Base-by-base conservation (phyloP, 2,797 vertebrate genomes). In the Sylvilagus floridanus region DNA sequence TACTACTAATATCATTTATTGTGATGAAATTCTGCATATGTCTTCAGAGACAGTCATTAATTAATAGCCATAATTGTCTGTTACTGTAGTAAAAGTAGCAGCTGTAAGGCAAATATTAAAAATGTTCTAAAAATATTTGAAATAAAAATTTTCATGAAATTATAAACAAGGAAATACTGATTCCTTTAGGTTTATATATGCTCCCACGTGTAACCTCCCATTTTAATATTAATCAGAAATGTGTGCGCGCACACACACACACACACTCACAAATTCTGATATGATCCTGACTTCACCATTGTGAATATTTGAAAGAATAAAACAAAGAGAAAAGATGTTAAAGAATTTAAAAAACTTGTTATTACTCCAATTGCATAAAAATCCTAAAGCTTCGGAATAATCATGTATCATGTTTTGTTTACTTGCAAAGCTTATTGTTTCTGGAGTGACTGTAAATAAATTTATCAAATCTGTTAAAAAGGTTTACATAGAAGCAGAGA, bases 361-460 rank as follows among this genome's bases (percentile, higher is more conserved):
- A 90, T 1, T 2, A 42, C 21, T 73, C 22, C 82, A 62, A 75
- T 19, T 90, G 26, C 0, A 76, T 66, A 75, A 88, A 91, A 72
- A 78, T 65, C 1, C 13, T 50, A 54, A 87, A 71, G 60, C 7
- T 83, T 77, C 68, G 71, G 16, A 68, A 65, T 52, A 83, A 0
- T 69, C 22, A 66, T 52, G 63, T 37, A 52, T 52, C 21, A 42
- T 77, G 22, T 71, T 95, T 89, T 91, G 73, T 60, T 95, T 88
- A 85, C 21, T 60, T 88, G 13, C 22, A 85, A 88, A 83, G n/a
- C 12, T 90, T 90, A 94, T 76, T 28, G 17, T 72, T 90, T 37
- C n/a, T 83, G 9, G 10, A 79, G 1, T 77, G 68, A 86, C 69
- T 78, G 7, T 32, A 93, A 87, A 86, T 68, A 79, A 73, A 76